phyloP scores from a whole-genome alignment of 1,140 invertebrate genomes.

The Thaumetopoea pityocampa region DNA sequence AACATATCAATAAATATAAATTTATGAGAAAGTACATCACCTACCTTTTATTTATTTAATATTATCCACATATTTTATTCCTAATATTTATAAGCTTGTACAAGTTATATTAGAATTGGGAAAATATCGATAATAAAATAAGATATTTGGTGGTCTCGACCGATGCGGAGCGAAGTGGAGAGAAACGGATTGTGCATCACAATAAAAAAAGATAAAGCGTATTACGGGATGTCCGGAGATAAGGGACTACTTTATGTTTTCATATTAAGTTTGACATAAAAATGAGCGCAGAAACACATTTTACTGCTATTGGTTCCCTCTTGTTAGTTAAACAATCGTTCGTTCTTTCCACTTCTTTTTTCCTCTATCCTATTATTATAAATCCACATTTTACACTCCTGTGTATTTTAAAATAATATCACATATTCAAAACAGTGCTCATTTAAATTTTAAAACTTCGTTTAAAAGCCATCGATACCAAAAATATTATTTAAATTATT shows the following conservation, averaged over 20 bases:
- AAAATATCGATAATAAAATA: constrained; percentile 36
- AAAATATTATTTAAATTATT: too few species aligned
- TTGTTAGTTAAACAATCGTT: constrained; percentile 39
- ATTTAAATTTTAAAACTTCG: too few species aligned
- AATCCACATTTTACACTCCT: too few species aligned
- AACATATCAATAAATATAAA: too few species aligned
- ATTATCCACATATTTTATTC: neutral
- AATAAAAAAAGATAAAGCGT: constrained; percentile 65
- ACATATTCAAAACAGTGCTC: too few species aligned
- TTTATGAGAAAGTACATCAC: too few species aligned
- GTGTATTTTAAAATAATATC: too few species aligned
- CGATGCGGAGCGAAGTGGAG: constrained; percentile 25
- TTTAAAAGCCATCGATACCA: too few species aligned
- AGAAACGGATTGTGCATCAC: constrained; percentile 51
- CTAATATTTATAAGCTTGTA: constrained; percentile 17
- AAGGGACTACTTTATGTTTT: constrained; percentile 56
- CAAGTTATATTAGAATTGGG: constrained; percentile 15
- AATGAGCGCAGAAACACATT: constrained; percentile 46
- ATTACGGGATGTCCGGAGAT: constrained; percentile 63
- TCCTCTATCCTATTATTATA: neutral
- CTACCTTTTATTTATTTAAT: constrained; percentile 7
- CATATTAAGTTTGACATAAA: constrained; percentile 63
- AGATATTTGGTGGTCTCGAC: constrained; percentile 12
- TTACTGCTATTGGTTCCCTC: constrained; percentile 36
- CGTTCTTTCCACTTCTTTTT: constrained; percentile 4